Percentiles rank a stretch among this genome's conserved stretches.
phyloP scores from a whole-genome alignment of 2,797 vertebrate genomes.

The Hypotaenidia philippensis region DNA sequence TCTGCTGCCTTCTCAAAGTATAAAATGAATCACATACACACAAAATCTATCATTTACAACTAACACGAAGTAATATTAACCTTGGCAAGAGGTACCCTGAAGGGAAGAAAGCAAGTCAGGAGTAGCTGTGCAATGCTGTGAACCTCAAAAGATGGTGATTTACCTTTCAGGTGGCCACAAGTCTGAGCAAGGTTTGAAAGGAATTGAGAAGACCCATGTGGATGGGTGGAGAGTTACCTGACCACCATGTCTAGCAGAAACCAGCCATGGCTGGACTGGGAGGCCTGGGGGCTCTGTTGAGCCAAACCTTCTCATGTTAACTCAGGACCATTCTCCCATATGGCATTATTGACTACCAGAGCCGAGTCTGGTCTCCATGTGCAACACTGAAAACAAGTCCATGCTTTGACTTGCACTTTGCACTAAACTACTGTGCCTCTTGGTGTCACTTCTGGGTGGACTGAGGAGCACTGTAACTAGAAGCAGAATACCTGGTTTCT shows the following conservation, averaged over 20 bases:
- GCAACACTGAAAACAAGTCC: background rate
- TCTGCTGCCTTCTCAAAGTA: background rate
- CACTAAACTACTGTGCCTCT: background rate
- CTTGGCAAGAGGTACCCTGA: background rate
- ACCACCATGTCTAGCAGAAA: background rate
- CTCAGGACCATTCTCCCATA: background rate
- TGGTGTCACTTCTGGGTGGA: background rate
- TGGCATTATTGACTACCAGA: background rate
- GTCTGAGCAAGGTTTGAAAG: background rate
- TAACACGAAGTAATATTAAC: background rate
- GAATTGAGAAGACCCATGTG: fast-evolving
- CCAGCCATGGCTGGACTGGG: background rate
- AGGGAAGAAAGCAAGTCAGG: background rate
- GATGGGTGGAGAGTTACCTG: fast-evolving
- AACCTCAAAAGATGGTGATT: background rate
- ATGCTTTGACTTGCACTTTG: background rate
- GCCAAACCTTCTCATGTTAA: fast-evolving
- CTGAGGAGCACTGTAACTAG: background rate
- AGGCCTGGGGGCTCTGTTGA: background rate
- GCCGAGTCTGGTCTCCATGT: background rate
- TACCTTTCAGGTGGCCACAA: background rate
- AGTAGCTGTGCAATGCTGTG: background rate
- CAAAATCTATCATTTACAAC: background rate
- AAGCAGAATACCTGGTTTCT: background rate
- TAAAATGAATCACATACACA: background rate